Evolutionary conservation across 64 coral and sea anemone genomes (phyloP), one percentile per base, ranked within the genome.

Genomic region (Pocillopora verrucosa): DNA sequence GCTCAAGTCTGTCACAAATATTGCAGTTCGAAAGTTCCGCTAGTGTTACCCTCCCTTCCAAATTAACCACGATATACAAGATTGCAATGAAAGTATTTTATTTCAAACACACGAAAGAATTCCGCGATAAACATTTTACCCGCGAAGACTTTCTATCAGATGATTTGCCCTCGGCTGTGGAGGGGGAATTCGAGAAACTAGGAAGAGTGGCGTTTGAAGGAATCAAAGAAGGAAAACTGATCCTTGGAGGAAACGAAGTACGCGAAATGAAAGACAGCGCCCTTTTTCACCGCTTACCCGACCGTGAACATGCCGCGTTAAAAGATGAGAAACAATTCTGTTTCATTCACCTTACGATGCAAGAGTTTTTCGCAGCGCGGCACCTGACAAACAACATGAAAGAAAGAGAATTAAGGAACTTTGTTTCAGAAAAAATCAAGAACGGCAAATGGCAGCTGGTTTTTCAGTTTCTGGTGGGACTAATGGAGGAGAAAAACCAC

Each of bases 401-500:
- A 36, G 38, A 76, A 34, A 45, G 2, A 45, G 41, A 45, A 45
- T 45, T 45, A 35, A 36, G 30, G 51, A 70, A 79, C 0, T 75
- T 60, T 51, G 58, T 14, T 45, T 3, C 41, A 45, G 6, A 45
- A 6, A 45, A 90, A 12, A 81, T 81, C 61, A 3, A 81, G 3
- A 60, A 90, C 25, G 74, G 74, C 14, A 70, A 78, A 36, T 94
- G 92, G 92, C 38, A 77, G 58, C 3, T 79, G 26, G 92, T 94
- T 13, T 76, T 87, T 37, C 88, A 64, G 61, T 90, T 94, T 59
- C 75, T 86, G 16, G 81, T 74, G 36, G 92, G 92, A n/a, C 74
- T 94, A 10, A 25, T 65, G 11, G 9, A 14, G 4, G 74, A 82
- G 3, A n/a, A 13, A 69, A 9, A 80, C 59, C 60, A 35, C 20